A percentile compares a stretch with the other conserved stretches of the same genome.
phyloP scores from a whole-genome alignment of 2,797 vertebrate species.

The Manis crassicaudata region DNA sequence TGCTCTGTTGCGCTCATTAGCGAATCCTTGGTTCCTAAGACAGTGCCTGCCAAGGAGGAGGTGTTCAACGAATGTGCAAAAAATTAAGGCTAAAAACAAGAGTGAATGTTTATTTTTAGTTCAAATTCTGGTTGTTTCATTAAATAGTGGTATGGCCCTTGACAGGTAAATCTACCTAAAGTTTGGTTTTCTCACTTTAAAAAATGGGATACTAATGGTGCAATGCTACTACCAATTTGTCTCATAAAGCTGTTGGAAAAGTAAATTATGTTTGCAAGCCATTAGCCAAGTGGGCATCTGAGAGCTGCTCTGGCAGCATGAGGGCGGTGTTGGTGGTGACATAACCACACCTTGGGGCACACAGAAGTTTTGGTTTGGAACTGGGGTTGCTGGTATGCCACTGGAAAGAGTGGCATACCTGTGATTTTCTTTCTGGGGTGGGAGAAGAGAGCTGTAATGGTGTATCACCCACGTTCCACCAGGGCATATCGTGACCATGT shows the following conservation, averaged over 20 bases:
- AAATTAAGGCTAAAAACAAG: neutral
- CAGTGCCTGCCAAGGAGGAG: fast-evolving
- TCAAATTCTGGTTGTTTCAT: neutral
- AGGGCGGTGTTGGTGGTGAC: fast-evolving
- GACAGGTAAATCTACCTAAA: neutral
- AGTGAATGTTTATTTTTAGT: neutral
- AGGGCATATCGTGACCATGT: no score
- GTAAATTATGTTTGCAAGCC: neutral
- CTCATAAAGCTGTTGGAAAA: neutral
- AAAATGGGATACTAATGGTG: no score
- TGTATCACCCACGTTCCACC: fast-evolving
- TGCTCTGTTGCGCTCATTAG: neutral
- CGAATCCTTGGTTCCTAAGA: no score
- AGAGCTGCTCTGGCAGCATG: fast-evolving
- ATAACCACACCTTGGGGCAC: fast-evolving
- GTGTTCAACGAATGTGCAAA: neutral
- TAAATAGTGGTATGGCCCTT: no score
- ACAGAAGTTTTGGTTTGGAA: fast-evolving
- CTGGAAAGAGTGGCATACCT: no score
- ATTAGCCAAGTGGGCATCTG: fast-evolving
- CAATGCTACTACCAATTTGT: neutral
- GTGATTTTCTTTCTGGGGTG: neutral
- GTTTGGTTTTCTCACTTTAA: neutral
- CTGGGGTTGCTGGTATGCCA: fast-evolving
- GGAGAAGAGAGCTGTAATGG: neutral